phyloP scores from a whole-genome alignment of 2,797 vertebrate species.

The Chelon labrosus region DNA sequence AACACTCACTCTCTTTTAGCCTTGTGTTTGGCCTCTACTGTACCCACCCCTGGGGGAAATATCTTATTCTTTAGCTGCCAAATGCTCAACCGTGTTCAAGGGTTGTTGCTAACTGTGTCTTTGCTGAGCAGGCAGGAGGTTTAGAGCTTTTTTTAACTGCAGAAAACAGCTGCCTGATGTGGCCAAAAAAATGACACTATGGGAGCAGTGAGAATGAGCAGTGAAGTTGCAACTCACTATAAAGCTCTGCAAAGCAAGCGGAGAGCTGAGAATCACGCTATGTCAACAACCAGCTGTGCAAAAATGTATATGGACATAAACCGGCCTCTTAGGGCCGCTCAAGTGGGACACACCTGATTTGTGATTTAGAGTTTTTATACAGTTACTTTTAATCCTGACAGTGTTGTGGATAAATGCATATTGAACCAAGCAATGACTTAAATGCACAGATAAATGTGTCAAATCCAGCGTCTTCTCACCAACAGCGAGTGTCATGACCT shows the following conservation, averaged over 20 bases:
- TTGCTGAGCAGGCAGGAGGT: neutral
- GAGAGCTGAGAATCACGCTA: neutral
- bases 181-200: neutral
- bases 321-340: too few species aligned
- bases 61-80: neutral
- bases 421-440: neutral
- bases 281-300: neutral
- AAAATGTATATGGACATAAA: neutral
- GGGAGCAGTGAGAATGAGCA: neutral
- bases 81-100: neutral
- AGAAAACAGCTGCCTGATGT: neutral
- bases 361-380: neutral
- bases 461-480: slow-evolving; percentile 79
- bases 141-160: neutral
- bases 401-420: neutral
- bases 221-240: neutral
- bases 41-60: neutral
- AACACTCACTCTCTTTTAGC: neutral
- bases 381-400: neutral
- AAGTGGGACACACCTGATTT: neutral
- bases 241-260: too few species aligned
- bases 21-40: neutral
- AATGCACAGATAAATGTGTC: neutral
- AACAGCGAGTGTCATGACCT: slow-evolving; percentile 92
- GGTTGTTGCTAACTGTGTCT: neutral